Conservation (phyloP, 1,140 invertebrate genomes). For the Pogonomyrmex barbatus region DNA sequence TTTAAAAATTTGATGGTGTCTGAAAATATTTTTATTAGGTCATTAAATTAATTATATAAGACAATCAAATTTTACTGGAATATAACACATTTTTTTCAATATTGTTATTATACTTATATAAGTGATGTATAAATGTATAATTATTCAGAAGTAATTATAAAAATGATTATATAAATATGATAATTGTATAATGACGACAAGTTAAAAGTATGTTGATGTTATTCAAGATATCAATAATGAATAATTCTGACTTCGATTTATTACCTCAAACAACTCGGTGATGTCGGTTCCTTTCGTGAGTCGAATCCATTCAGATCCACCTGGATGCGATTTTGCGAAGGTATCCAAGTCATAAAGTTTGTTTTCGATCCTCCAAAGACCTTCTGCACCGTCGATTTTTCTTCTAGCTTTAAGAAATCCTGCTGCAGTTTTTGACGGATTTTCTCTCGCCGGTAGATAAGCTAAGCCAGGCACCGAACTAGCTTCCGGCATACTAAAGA, state of each 20-base stretch:
- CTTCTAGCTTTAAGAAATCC: slow-evolving; percentile 88
- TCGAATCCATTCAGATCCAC: slow-evolving; percentile 91
- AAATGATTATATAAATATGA: not conserved
- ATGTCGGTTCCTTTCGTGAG: slow-evolving; percentile 91
- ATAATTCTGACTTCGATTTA: not conserved
- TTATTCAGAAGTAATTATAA: not conserved
- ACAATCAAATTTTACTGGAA: too few relatives aligned
- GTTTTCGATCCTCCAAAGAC: slow-evolving; percentile 92
- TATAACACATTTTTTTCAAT: too few relatives aligned
- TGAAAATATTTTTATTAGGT: too few relatives aligned
- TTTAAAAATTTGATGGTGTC: too few relatives aligned
- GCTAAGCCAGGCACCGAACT: slow-evolving; percentile 80
- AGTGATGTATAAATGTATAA: not conserved
- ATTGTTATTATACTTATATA: too few relatives aligned
- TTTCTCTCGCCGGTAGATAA: slow-evolving; percentile 70
- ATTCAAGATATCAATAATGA: not conserved
- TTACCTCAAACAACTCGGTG: slow-evolving; percentile 91
- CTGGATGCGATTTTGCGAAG: slow-evolving; percentile 92
- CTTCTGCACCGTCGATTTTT: slow-evolving; percentile 90
- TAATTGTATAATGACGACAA: not conserved
- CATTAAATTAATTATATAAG: too few relatives aligned
- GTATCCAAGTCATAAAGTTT: slow-evolving; percentile 91
- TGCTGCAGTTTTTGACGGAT: slow-evolving; percentile 67
- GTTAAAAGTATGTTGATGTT: not conserved
- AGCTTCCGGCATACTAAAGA: slow-evolving; percentile 32